Percentiles rank a stretch among this genome's conserved stretches.
phyloP scores from a whole-genome alignment of 35 echinoderm and acorn worm species.

The Heliocidaris tuberculata region DNA sequence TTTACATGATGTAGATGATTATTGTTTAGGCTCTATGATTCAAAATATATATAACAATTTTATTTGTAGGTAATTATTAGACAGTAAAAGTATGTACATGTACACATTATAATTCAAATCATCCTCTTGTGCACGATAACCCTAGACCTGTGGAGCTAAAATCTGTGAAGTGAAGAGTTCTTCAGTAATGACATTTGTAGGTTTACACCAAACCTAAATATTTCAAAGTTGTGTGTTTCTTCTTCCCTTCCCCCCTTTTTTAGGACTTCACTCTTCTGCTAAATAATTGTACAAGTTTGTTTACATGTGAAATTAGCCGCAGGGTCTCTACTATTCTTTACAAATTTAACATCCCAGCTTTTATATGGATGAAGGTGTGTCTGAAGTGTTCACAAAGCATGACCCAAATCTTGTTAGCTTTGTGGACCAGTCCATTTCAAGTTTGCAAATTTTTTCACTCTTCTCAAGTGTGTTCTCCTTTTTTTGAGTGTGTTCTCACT shows the following conservation, averaged over 20 bases:
- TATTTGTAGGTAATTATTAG: too few species aligned
- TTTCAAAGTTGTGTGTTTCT: slow-evolving; percentile 1
- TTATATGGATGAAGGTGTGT: background rate
- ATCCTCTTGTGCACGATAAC: background rate
- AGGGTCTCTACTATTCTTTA: background rate
- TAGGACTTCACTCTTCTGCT: background rate
- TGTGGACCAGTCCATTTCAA: background rate
- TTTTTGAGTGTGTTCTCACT: background rate
- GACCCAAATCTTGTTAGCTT: background rate
- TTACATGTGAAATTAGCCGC: background rate
- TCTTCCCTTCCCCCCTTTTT: background rate
- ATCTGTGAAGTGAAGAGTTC: background rate
- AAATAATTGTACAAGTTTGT: background rate
- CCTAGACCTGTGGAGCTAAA: background rate
- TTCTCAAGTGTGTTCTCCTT: background rate
- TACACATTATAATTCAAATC: background rate
- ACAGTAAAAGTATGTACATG: background rate
- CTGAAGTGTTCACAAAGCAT: background rate
- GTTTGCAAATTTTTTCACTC: background rate
- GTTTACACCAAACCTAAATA: background rate
- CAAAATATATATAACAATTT: too few species aligned
- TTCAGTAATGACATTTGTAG: background rate
- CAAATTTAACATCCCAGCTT: background rate
- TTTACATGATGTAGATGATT: too few species aligned
- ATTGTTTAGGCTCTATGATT: too few species aligned